Evolutionary conservation across 2,113 vertebrate species (phyloP).

Genomic region (Hippocampus abdominalis): DNA sequence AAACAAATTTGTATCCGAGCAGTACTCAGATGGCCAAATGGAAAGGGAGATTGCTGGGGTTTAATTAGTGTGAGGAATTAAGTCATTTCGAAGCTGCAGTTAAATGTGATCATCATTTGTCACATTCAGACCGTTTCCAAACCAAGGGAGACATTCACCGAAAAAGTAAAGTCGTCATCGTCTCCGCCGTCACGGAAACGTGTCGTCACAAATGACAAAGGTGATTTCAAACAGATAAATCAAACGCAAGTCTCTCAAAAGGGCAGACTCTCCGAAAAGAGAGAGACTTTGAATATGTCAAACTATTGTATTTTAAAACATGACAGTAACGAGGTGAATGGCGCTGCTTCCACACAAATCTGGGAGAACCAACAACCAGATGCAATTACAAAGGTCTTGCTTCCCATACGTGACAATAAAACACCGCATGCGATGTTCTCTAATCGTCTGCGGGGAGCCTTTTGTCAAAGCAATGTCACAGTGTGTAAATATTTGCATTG

Average conservation of each 20-base stretch:
- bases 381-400: background rate
- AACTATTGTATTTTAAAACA: background rate
- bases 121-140: background rate
- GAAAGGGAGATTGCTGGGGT: background rate
- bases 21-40: background rate
- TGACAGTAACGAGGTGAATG: background rate
- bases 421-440: constrained; percentile 2
- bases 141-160: background rate
- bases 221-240: background rate
- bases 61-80: background rate
- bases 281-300: background rate
- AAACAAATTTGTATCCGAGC: background rate
- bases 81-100: background rate
- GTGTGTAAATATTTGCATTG: constrained; percentile 50
- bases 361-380: background rate
- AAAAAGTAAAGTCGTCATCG: background rate
- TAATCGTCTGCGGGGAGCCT: constrained; percentile 3
- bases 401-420: constrained; percentile 9
- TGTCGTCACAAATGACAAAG: background rate
- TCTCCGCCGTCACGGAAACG: background rate
- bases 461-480: constrained; percentile 35
- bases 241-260: background rate
- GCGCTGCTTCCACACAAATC: background rate
- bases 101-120: background rate
- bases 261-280: background rate